Evolutionary conservation across 2,797 vertebrate species (phyloP).

Genomic region (Gymnopithys bicolor): DNA sequence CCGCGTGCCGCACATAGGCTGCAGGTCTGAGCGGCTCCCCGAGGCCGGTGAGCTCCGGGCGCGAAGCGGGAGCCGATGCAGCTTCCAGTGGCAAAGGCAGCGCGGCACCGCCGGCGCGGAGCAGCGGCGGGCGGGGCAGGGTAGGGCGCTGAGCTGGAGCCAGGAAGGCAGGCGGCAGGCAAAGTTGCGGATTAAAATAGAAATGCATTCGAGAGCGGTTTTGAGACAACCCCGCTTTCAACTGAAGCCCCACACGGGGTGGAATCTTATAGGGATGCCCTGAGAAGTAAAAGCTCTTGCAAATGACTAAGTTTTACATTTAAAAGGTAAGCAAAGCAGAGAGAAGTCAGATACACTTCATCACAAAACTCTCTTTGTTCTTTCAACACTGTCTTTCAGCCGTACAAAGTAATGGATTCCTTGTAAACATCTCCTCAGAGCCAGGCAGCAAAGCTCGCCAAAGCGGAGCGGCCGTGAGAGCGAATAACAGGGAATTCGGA

Average conservation of each 20-base stretch:
- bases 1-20: neutral
- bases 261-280: constrained; percentile 37
- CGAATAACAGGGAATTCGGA: neutral
- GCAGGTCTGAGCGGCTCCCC: neutral
- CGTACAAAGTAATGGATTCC: constrained; percentile 5
- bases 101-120: neutral
- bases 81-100: neutral
- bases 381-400: constrained; percentile 17
- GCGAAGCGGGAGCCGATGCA: neutral
- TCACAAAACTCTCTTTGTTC: constrained; percentile 60
- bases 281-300: constrained; percentile 47
- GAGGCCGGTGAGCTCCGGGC: neutral
- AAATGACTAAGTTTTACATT: constrained; percentile 56
- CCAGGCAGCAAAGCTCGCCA: neutral
- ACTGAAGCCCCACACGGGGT: neutral
- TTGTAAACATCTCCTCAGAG: constrained; percentile 29
- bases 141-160: neutral
- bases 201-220: constrained; percentile 10
- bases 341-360: constrained; percentile 53
- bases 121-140: constrained; percentile 6
- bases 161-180: constrained; percentile 36
- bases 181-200: constrained; percentile 61
- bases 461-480: neutral
- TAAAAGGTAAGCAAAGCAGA: constrained; percentile 65
- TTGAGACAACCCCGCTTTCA: neutral